These are phyloP conservation scores for Tupaia chinensis DNA, from an alignment of 2,113 vertebrate genomes.

Conservation along the genomic window DNA sequence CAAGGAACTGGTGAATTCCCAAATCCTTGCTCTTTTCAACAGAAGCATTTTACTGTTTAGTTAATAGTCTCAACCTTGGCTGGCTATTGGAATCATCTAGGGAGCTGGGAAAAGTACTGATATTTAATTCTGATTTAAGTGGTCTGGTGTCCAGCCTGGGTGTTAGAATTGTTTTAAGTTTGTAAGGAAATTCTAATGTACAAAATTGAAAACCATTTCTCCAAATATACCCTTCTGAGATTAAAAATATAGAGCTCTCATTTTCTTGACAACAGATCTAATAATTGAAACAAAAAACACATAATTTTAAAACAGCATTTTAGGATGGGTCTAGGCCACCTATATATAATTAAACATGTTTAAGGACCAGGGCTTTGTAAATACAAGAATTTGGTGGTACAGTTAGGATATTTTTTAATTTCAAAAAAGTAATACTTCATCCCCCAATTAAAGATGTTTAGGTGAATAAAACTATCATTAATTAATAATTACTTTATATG, in stretches of 20 bases:
- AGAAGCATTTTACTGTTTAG: not conserved
- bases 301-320: not conserved
- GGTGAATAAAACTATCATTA: not conserved
- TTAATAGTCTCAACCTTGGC: not conserved
- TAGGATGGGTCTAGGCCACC: not conserved
- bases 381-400: not conserved
- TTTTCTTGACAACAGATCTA: not conserved
- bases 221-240: not conserved
- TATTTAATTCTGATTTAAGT: not conserved
- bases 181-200: not conserved
- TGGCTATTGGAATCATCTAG: not conserved
- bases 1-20: not conserved
- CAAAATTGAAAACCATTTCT: not conserved
- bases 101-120: not conserved
- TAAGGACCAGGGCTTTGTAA: slow-evolving; percentile 16
- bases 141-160: not conserved
- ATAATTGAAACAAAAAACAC: not conserved
- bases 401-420: not conserved
- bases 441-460: not conserved
- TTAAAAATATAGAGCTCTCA: not conserved
- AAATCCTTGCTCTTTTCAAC: slow-evolving; percentile 13
- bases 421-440: not conserved
- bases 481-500: not conserved
- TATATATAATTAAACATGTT: not conserved
- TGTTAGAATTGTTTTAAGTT: not conserved